Base-by-base conservation (phyloP, 53 echinoderm and acorn worm species). In the Hippasteria phrygiana region DNA sequence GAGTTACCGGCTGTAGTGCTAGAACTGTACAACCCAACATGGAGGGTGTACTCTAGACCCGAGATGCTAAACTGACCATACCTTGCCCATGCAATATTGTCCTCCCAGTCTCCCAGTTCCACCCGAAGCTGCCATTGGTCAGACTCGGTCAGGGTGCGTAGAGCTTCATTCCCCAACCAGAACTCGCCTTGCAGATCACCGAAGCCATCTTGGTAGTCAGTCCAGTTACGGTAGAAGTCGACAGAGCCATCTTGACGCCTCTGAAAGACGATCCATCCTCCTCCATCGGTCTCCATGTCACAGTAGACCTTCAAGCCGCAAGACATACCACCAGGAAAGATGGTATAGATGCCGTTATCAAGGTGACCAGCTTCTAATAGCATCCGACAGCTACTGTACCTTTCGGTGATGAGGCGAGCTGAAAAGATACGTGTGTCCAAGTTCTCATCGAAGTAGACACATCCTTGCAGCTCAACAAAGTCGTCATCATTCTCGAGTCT, bases 341-440 rank as follows among this genome's bases (percentile, higher is more conserved):
- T 67, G 32, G 67, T 67, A 31, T 67, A 67, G 67, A 67, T 38
- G 38, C 71, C 71, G 38, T 38, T 41, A 20, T 14, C 71, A 38
- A n/a, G 37, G 24, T 38, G 17, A 41, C 71, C 71, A 71, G 37
- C 71, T 71, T 18, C 17, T 1, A 46, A 46, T 4, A 43, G 46
- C 47, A 27, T 74, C 74, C 24, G 47, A 28, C 74, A 74, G 18
- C 46, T 74, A 9, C 7, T 27, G 74, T 74, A 45, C 47, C 29
- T 64, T 28, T 6, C 6, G 47, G 47, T 1, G 29, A 13, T 10
- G 9, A 4, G 29, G 28, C 10, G 29, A 5, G 64, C 64, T 28
- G 64, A 29, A 5, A 64, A 31, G 64, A 64, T 28, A 28, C 28
- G 29, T 13, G 74, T 74, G 27, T 45, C 74, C 13, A 45, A 74